These are phyloP conservation scores for Actinia tenebrosa DNA, from an alignment of 64 coral and sea anemone species.

Conservation along the genomic window DNA sequence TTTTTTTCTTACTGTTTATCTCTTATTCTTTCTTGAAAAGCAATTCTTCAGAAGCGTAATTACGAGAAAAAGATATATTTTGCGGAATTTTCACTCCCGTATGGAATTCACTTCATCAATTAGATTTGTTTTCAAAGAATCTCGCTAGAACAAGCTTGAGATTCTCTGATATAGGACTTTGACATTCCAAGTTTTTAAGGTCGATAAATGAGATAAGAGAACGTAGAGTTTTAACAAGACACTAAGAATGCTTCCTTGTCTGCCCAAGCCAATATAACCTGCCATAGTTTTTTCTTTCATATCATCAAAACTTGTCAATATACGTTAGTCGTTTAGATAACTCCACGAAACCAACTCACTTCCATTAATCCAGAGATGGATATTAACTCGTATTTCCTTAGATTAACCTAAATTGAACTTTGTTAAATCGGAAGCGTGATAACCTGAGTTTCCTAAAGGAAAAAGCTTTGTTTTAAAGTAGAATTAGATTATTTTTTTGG, in stretches of 20 bases:
- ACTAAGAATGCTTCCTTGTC: background rate
- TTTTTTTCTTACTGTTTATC: too few relatives aligned
- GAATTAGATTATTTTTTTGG: background rate
- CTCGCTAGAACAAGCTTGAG: background rate
- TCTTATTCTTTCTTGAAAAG: background rate
- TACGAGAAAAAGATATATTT: background rate
- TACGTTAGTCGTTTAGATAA: background rate
- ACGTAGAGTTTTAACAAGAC: background rate
- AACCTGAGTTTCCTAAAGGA: background rate
- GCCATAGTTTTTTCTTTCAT: background rate
- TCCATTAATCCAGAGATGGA: background rate
- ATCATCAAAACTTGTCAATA: background rate
- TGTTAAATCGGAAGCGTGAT: slow-evolving; percentile 11
- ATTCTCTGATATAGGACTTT: background rate
- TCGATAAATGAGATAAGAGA: background rate
- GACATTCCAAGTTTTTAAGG: slow-evolving; percentile 13
- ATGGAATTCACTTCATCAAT: background rate
- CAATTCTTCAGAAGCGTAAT: background rate
- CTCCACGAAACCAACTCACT: slow-evolving; percentile 11
- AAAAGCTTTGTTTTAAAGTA: background rate
- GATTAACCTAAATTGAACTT: slow-evolving; percentile 16
- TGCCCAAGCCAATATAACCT: background rate
- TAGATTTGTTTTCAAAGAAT: background rate
- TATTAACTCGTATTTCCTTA: background rate
- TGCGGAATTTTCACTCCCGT: background rate